phyloP scores from a whole-genome alignment of 2,113 vertebrate genomes.

The Cryptoleucopteryx plumbea region DNA sequence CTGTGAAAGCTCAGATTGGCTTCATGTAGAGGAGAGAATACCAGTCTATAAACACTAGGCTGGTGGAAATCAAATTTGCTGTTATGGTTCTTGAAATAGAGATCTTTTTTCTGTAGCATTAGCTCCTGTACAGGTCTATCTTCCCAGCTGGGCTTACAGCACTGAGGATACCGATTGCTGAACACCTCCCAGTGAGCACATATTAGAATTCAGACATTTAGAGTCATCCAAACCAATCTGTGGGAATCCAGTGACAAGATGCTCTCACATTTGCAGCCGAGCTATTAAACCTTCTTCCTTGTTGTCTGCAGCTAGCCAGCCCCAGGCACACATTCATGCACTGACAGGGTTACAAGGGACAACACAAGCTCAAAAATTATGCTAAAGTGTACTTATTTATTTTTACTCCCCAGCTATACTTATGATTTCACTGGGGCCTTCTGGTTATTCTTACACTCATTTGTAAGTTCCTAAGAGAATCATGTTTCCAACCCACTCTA shows the following conservation, averaged over 20 bases:
- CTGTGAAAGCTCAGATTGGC: conserved; percentile 23
- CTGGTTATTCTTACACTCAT: neutral
- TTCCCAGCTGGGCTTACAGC: conserved; percentile 18
- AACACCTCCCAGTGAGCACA: neutral
- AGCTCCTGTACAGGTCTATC: neutral
- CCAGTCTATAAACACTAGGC: conserved; percentile 29
- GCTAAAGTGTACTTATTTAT: neutral
- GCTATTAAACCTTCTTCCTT: neutral
- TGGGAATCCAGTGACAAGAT: neutral
- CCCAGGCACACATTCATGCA: neutral
- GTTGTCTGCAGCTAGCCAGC: neutral
- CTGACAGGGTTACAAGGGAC: neutral
- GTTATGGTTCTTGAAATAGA: neutral
- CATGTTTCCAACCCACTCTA: neutral
- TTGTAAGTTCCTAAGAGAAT: neutral
- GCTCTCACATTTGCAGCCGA: neutral
- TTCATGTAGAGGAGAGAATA: conserved; percentile 17
- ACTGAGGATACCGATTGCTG: conserved; percentile 4
- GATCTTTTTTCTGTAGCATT: neutral
- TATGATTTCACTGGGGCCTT: neutral
- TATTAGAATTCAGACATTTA: neutral
- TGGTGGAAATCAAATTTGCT: conserved; percentile 57
- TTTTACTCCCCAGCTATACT: neutral
- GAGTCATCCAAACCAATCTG: conserved; percentile 5
- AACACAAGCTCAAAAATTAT: neutral